Base-by-base conservation (phyloP, 2,888 invertebrate genomes). In the Cephus nigrinus region DNA sequence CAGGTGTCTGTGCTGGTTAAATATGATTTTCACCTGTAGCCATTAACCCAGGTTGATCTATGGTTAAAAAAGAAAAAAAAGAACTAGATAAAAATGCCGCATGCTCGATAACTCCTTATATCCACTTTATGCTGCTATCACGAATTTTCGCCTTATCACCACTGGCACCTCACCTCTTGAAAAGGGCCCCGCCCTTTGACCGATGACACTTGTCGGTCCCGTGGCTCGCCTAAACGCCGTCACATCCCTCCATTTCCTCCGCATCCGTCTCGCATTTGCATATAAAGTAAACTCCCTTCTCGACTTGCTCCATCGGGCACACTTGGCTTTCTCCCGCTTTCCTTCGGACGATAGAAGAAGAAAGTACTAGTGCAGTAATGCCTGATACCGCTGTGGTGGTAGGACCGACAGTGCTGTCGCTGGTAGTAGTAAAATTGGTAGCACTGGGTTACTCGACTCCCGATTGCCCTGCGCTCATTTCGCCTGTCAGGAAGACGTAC, bases 401-500 rank as follows among this genome's bases (percentile, higher is more conserved):
- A 36, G 36, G 36, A 4, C 36, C 12, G 12, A 36, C 36, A 12
- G 36, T 40, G 40, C 4, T 15, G 5, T 15, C 15, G 15, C 40
- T 40, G 4, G 40, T 40, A 40, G 40, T 40, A 40, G 40, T 40
- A 40, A 15, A 40, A 40, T 40, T 40, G 40, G 40, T 40, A 40
- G 40, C 40, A 40, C 15, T 40, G 40, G 40, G 40, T 40, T 40
- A 40, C 77, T 71, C 75, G 84, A 85, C 83, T 88, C 89, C 88
- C 88, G 88, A 89, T 90, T 89, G 88, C 87, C 82, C 85, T 84
- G 84, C 78, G 85, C 89, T 90, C 88, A 89, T 90, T 90, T 89
- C 88, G 86, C 82, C 88, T 88, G 89, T 89, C 89, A 83, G 82
- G 88, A 89, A 90, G 89, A 90, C 87, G 82, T 88, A 90, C 88